phyloP scores from a whole-genome alignment of 2,797 vertebrate genomes.

The Erithacus rubecula region DNA sequence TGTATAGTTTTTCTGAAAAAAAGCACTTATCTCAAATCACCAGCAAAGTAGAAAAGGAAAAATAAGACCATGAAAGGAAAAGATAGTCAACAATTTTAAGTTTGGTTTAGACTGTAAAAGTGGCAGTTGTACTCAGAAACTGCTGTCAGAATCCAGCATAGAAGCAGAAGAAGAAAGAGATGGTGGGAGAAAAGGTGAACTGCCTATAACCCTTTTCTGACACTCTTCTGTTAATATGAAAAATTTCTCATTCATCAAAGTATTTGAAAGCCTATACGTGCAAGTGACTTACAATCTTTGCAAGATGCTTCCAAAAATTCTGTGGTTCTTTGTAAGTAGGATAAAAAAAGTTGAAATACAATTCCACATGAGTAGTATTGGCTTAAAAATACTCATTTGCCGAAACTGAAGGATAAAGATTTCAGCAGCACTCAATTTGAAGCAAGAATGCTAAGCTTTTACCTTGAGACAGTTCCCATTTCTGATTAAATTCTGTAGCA shows the following conservation, averaged over 20 bases:
- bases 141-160: neutral
- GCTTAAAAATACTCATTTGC: neutral
- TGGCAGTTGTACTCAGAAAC: neutral
- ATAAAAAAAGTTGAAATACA: neutral
- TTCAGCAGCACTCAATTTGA: conserved; percentile 34
- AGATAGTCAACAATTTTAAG: neutral
- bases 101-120: neutral
- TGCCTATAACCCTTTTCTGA: neutral
- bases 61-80: neutral
- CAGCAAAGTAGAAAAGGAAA: neutral
- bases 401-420: conserved; percentile 9
- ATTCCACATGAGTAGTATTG: neutral
- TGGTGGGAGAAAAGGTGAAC: neutral
- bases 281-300: neutral
- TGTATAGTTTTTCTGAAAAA: neutral
- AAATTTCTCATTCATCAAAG: neutral
- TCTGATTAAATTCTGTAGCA: conserved; percentile 68
- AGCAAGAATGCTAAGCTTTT: conserved; percentile 52
- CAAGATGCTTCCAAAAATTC: neutral
- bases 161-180: neutral
- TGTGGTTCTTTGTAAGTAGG: neutral
- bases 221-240: neutral
- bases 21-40: neutral
- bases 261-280: neutral
- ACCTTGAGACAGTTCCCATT: conserved; percentile 43